These are phyloP conservation scores for Ctenodactylus gundi DNA, from an alignment of 2,113 vertebrate species.

Conservation along the genomic window DNA sequence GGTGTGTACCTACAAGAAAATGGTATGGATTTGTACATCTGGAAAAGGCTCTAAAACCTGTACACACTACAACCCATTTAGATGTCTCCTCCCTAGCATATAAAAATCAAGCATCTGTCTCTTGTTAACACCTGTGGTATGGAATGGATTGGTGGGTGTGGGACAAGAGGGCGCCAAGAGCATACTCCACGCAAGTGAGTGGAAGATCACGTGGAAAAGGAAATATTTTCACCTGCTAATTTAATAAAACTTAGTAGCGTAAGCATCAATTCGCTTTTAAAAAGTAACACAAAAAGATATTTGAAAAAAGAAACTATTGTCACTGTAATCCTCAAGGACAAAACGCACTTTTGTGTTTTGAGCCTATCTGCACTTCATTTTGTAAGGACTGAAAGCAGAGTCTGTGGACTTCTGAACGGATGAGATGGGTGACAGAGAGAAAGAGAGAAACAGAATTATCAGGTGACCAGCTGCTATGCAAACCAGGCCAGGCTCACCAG, in stretches of 20 bases:
- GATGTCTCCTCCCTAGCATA: not conserved
- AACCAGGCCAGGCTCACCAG: not conserved
- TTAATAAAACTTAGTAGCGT: not conserved
- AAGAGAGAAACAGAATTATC: not conserved
- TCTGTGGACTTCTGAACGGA: not conserved
- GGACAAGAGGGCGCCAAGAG: no score
- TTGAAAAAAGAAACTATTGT: not conserved
- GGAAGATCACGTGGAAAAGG: not conserved
- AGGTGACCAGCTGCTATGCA: not conserved
- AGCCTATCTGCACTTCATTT: not conserved
- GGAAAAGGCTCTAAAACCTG: not conserved
- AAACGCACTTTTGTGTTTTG: not conserved
- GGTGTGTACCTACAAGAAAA: not conserved
- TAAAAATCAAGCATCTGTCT: not conserved
- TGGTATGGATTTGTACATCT: not conserved
- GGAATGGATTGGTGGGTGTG: fast-evolving
- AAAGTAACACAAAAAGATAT: not conserved
- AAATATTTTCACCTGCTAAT: not conserved
- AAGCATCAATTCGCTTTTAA: not conserved
- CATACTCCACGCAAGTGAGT: no score
- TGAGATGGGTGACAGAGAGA: not conserved
- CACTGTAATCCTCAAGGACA: not conserved
- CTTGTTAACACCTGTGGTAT: not conserved
- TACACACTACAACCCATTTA: not conserved
- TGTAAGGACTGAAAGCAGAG: not conserved